Evolutionary conservation across 2,113 vertebrate species (phyloP).

Genomic region (Cyprinodon variegatus): DNA sequence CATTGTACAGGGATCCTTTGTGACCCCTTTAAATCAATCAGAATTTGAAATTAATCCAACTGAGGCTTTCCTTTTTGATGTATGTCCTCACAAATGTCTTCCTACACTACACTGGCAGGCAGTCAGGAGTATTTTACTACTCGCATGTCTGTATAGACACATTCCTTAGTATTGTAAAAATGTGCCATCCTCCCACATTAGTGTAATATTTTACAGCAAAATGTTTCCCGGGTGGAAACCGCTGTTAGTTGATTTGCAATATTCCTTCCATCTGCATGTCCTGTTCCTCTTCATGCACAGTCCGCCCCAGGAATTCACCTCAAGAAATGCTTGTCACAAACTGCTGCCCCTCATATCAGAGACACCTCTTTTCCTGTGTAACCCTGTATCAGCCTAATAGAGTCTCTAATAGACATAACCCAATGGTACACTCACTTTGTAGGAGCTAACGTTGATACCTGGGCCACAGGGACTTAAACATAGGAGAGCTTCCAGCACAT

Average conservation of each 20-base stretch:
- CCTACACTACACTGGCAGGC: background rate
- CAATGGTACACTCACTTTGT: conserved; percentile 32
- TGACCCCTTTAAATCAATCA: background rate
- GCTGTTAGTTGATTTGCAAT: conserved; percentile 38
- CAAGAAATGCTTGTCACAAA: conserved; percentile 80
- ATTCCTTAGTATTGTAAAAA: conserved; percentile 3
- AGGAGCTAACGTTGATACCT: conserved; percentile 26
- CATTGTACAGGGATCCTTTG: background rate
- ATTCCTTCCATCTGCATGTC: conserved; percentile 77
- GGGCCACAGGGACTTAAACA: conserved; percentile 38
- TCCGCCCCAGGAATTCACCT: background rate
- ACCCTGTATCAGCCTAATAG: conserved; percentile 3
- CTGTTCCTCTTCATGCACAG: conserved; percentile 75
- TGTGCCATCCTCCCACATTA: background rate
- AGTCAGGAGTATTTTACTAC: conserved; percentile 14
- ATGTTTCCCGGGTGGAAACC: conserved; percentile 23
- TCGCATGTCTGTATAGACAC: conserved; percentile 32
- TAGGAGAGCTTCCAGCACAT: background rate
- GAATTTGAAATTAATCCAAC: conserved; percentile 3
- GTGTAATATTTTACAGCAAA: conserved; percentile 1
- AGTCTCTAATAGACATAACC: conserved; percentile 26
- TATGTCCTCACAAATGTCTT: conserved; percentile 7
- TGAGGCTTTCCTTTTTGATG: conserved; percentile 25
- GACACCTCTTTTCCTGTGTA: conserved; percentile 50
- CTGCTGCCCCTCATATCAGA: conserved; percentile 58